A percentile compares a stretch with the other conserved stretches of the same genome.
Evolutionary conservation across 2,888 invertebrate genomes (phyloP).

Genomic region (Mythimna ferrago): DNA sequence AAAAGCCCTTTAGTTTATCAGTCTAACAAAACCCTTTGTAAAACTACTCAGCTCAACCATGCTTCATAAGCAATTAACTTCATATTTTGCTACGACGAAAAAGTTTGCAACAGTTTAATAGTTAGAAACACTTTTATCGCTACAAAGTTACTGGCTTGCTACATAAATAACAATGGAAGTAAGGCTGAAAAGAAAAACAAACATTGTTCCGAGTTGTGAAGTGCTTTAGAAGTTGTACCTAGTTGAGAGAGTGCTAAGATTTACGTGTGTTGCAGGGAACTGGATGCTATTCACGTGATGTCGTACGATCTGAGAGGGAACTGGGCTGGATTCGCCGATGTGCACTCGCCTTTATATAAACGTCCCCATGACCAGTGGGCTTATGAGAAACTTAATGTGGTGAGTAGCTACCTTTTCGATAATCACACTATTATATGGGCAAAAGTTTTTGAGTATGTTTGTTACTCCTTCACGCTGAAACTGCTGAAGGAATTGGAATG

Average conservation of each 20-base stretch:
- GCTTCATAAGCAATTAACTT: slow-evolving; percentile 29
- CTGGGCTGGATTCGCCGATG: slow-evolving; percentile 98
- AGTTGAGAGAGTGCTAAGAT: slow-evolving; percentile 32
- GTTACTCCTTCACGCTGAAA: no score
- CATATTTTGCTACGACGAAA: slow-evolving; percentile 33
- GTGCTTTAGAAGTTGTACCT: slow-evolving; percentile 44
- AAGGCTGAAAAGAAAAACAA: slow-evolving; percentile 52
- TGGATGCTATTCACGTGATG: slow-evolving; percentile 97
- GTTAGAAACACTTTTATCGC: slow-evolving; percentile 53
- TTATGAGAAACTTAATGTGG: slow-evolving; percentile 97
- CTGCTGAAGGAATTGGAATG: no score
- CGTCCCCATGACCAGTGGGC: slow-evolving; percentile 97
- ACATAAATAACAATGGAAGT: slow-evolving; percentile 54
- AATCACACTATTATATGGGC: no score
- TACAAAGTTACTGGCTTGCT: slow-evolving; percentile 43
- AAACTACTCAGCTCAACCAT: slow-evolving; percentile 13
- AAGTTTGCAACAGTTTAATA: slow-evolving; percentile 51
- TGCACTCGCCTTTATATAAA: slow-evolving; percentile 96
- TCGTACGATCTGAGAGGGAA: slow-evolving; percentile 96
- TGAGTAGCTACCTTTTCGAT: slow-evolving; percentile 83
- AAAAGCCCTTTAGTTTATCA: neutral
- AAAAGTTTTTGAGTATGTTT: no score
- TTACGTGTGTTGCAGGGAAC: slow-evolving; percentile 85
- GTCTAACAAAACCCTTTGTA: slow-evolving; percentile 13
- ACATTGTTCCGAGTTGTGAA: slow-evolving; percentile 48